phyloP scores from a whole-genome alignment of 2,797 vertebrate genomes.

The Urophycis tenuis region DNA sequence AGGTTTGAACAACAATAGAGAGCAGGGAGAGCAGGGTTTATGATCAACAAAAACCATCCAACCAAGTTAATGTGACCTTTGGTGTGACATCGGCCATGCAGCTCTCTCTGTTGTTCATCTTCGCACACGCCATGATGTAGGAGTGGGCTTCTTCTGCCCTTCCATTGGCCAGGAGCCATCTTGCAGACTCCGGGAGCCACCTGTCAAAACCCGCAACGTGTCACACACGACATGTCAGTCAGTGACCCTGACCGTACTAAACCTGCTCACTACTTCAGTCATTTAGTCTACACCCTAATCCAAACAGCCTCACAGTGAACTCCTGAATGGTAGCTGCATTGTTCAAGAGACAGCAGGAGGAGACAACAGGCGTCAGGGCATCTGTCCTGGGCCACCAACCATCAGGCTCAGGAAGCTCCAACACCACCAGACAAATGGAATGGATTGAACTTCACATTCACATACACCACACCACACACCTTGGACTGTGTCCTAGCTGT shows the following conservation, averaged over 20 bases:
- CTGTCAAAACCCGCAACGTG: slow-evolving; percentile 24
- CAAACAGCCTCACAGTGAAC: too few relatives aligned
- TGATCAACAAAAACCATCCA: neutral
- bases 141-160: slow-evolving; percentile 53
- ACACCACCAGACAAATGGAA: too few relatives aligned
- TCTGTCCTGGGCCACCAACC: too few relatives aligned
- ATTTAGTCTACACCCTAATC: neutral
- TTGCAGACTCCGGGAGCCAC: slow-evolving; percentile 65
- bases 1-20: neutral
- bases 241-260: neutral
- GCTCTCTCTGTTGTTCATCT: slow-evolving; percentile 53
- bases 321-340: too few relatives aligned
- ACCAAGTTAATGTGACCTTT: slow-evolving; percentile 20
- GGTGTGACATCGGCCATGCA: slow-evolving; percentile 43
- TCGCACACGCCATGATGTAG: slow-evolving; percentile 58
- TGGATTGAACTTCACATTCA: too few relatives aligned
- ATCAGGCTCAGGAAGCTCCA: too few relatives aligned
- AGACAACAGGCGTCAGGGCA: too few relatives aligned
- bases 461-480: too few relatives aligned
- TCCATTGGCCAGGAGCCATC: slow-evolving; percentile 61
- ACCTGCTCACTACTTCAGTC: neutral
- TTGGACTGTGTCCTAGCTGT: too few relatives aligned
- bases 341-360: too few relatives aligned
- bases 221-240: neutral
- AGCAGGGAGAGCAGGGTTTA: neutral